Percentiles rank a stretch among this genome's conserved stretches.
Evolutionary conservation across 2,888 invertebrate genomes (phyloP).

Genomic region (Eulithis prunata): DNA sequence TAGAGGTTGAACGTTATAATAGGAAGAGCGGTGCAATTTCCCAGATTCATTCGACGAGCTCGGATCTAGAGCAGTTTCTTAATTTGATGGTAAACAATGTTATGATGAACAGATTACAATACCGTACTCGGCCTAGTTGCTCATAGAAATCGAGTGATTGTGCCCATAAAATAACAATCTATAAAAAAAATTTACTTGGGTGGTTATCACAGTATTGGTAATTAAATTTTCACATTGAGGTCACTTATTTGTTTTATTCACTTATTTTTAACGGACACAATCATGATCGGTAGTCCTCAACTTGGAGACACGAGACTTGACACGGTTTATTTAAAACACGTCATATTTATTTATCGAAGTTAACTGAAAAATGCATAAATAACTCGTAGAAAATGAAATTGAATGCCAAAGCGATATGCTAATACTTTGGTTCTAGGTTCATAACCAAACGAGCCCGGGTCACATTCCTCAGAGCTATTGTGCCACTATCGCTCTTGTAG

Average conservation of each 20-base stretch:
- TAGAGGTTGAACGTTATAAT: constrained; percentile 62
- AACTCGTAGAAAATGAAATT: constrained; percentile 36
- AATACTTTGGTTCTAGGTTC: constrained; percentile 45
- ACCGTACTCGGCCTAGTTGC: constrained; percentile 66
- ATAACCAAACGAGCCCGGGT: constrained; percentile 60
- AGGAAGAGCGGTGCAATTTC: constrained; percentile 70
- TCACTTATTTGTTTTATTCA: no score
- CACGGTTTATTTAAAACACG: background rate
- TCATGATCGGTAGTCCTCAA: background rate
- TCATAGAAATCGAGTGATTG: constrained; percentile 43
- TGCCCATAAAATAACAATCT: background rate
- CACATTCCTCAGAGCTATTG: constrained; percentile 79
- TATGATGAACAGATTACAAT: constrained; percentile 53
- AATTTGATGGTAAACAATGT: constrained; percentile 64
- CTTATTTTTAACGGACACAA: no score
- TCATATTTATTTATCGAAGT: background rate
- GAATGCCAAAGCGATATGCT: constrained; percentile 38
- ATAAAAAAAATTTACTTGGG: no score
- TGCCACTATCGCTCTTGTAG: constrained; percentile 70
- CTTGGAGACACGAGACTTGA: background rate
- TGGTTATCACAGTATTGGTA: background rate
- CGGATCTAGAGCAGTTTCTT: constrained; percentile 70
- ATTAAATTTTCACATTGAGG: background rate
- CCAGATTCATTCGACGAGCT: constrained; percentile 68
- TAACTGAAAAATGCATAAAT: constrained; percentile 13